Conservation (phyloP, 1,140 invertebrate species). For the Bombus pascuorum region DNA sequence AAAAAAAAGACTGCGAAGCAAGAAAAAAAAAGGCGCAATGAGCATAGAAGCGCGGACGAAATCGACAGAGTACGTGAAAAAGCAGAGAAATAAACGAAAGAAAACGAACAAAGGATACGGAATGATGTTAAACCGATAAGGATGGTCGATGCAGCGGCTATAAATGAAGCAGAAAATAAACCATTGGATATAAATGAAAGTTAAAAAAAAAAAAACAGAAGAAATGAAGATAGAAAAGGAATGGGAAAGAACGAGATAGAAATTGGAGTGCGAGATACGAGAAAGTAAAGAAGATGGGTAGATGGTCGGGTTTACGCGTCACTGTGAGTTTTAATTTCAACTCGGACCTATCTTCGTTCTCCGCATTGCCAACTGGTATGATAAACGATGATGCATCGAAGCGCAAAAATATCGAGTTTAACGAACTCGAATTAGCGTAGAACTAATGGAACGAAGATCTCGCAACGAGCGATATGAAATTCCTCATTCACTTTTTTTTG, state of each 20-base stretch:
- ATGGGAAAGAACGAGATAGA: slow-evolving; percentile 5
- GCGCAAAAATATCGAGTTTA: slow-evolving; percentile 35
- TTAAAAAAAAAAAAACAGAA: not conserved
- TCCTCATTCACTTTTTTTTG: not conserved
- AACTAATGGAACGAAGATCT: slow-evolving; percentile 14
- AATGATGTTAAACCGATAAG: slow-evolving; percentile 34
- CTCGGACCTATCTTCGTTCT: not conserved
- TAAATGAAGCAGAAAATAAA: slow-evolving; percentile 20
- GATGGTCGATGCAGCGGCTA: slow-evolving; percentile 41
- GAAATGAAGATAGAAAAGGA: not conserved
- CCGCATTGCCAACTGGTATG: not conserved
- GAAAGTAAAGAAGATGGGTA: slow-evolving; percentile 10
- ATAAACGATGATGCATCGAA: slow-evolving; percentile 54
- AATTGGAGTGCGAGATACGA: slow-evolving; percentile 37
- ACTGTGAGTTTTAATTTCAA: slow-evolving; percentile 55
- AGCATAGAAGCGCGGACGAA: not conserved
- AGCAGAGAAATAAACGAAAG: not conserved
- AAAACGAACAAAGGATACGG: slow-evolving; percentile 12
- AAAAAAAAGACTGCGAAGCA: not conserved
- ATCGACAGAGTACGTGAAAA: not conserved
- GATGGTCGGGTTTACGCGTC: not conserved
- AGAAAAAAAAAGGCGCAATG: not conserved
- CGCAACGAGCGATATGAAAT: not conserved
- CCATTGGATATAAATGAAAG: slow-evolving; percentile 40
- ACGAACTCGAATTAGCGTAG: slow-evolving; percentile 32